Conservation (phyloP, 2,888 invertebrate species). For the Sphecodes monilicornis region DNA sequence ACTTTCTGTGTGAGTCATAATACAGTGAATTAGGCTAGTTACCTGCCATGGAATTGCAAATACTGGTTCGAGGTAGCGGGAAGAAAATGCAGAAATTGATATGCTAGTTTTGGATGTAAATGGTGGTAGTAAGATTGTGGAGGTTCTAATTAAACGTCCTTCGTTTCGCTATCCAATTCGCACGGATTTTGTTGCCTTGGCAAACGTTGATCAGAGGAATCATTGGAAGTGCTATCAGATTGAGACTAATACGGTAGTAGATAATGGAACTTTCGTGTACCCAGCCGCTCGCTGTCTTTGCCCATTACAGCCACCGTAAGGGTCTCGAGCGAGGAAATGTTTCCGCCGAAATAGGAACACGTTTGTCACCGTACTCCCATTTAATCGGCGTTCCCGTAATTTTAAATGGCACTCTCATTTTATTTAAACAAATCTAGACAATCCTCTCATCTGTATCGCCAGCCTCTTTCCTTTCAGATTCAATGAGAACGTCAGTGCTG, state of each 20-base stretch:
- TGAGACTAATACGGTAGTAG: constrained; percentile 76
- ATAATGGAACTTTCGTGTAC: constrained; percentile 67
- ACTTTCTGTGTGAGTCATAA: neutral
- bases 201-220: constrained; percentile 77
- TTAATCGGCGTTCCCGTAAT: neutral
- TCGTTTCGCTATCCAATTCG: constrained; percentile 10
- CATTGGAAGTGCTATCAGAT: constrained; percentile 74
- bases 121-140: neutral
- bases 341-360: constrained; percentile 17
- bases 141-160: constrained; percentile 28
- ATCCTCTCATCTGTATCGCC: neutral
- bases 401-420: neutral
- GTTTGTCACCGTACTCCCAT: constrained; percentile 3
- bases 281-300: constrained; percentile 47
- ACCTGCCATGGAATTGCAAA: neutral
- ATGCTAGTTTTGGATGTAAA: neutral
- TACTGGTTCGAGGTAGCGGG: neutral
- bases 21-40: neutral
- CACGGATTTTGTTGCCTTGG: constrained; percentile 55
- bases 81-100: neutral
- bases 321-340: constrained; percentile 16
- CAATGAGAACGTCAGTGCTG: neutral
- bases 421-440: neutral
- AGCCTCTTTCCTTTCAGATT: neutral
- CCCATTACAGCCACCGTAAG: constrained; percentile 51